Evolutionary conservation across 2,888 invertebrate genomes (phyloP).

Genomic region (Ormyrus nitidulus): DNA sequence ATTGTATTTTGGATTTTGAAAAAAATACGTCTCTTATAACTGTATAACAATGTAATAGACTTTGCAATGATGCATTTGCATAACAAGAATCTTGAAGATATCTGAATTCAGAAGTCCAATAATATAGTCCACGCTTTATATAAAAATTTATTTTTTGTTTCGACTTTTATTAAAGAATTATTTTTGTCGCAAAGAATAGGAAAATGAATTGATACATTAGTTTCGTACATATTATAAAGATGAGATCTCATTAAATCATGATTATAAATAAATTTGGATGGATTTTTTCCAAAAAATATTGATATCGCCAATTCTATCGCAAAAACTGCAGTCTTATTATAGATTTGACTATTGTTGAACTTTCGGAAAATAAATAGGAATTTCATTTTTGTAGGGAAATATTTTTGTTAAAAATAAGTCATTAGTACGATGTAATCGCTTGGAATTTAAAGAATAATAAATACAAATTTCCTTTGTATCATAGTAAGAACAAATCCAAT

Average conservation of each 20-base stretch:
- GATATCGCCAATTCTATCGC: slow-evolving; percentile 26
- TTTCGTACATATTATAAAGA: slow-evolving; percentile 1
- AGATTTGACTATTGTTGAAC: slow-evolving; percentile 5
- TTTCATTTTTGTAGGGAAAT: background rate
- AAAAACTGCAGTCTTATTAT: slow-evolving; percentile 2
- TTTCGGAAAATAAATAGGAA: background rate
- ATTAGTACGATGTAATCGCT: too few species aligned
- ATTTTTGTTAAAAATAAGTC: too few species aligned
- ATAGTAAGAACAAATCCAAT: background rate
- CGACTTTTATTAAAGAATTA: background rate
- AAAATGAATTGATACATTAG: slow-evolving; percentile 5
- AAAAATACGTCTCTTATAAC: background rate
- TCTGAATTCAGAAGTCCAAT: background rate
- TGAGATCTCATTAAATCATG: background rate
- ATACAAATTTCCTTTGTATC: background rate
- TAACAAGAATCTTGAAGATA: slow-evolving; percentile 1
- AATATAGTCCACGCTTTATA: background rate
- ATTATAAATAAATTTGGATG: background rate
- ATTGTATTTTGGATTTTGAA: background rate
- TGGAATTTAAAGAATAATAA: too few species aligned
- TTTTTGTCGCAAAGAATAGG: background rate
- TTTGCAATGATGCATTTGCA: slow-evolving; percentile 12
- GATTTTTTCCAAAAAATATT: background rate
- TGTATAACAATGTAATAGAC: background rate
- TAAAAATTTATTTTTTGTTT: too few species aligned